phyloP scores from a whole-genome alignment of 2,888 invertebrate species.

The Eupithecia tripunctaria region DNA sequence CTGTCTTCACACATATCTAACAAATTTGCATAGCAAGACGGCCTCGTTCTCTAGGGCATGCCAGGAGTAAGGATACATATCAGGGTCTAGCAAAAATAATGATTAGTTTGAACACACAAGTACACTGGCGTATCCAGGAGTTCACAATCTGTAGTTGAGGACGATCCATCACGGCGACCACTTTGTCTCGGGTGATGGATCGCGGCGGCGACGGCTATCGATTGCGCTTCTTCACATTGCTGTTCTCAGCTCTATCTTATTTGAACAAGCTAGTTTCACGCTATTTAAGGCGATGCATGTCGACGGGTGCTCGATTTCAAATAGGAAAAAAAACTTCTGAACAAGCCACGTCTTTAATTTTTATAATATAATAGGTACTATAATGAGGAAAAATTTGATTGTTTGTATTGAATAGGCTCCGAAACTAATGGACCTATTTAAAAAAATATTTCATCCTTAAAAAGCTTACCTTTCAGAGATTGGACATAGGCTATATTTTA shows the following conservation, averaged over 20 bases:
- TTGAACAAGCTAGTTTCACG: neutral
- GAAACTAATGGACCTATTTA: too few relatives aligned
- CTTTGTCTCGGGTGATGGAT: constrained; percentile 3
- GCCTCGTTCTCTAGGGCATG: neutral
- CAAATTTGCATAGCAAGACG: neutral
- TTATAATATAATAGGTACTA: too few relatives aligned
- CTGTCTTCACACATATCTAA: neutral
- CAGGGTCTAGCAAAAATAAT: neutral
- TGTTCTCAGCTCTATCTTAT: neutral
- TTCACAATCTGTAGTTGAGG: neutral
- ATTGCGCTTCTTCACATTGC: neutral
- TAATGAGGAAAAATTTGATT: too few relatives aligned
- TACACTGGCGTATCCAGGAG: neutral
- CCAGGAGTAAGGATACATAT: neutral
- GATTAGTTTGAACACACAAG: neutral
- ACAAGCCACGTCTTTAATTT: too few relatives aligned
- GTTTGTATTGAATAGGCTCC: too few relatives aligned
- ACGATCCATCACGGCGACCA: constrained; percentile 5
- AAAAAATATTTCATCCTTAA: too few relatives aligned
- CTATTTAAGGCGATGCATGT: too few relatives aligned
- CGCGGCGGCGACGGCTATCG: neutral
- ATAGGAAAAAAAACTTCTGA: too few relatives aligned
- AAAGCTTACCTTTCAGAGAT: too few relatives aligned
- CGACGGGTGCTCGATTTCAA: too few relatives aligned
- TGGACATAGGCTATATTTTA: too few relatives aligned